These are phyloP conservation scores for Machimus atricapillus DNA, from an alignment of 2,888 invertebrate species.

Conservation along the genomic window DNA sequence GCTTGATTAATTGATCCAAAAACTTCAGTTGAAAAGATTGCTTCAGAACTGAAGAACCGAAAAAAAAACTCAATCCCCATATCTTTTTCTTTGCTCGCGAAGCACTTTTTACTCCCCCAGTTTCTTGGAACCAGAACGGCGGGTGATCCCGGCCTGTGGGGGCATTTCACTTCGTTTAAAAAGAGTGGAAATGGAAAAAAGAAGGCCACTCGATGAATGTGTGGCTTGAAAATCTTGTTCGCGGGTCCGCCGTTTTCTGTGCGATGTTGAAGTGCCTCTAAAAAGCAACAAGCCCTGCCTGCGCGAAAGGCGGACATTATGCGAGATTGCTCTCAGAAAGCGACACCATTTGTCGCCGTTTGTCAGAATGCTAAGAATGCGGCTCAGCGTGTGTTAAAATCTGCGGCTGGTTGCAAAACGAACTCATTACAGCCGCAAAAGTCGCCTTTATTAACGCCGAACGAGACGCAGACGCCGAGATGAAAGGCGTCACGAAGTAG, in stretches of 20 bases:
- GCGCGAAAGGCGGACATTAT: background rate
- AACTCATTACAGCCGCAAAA: background rate
- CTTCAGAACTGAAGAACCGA: background rate
- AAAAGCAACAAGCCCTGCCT: background rate
- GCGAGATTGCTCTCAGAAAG: slow-evolving; percentile 15
- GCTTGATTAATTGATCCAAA: background rate
- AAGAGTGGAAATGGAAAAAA: background rate
- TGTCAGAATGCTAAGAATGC: slow-evolving; percentile 19
- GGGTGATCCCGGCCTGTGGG: background rate
- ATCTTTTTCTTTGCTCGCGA: background rate
- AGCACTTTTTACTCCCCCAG: background rate
- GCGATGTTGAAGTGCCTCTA: background rate
- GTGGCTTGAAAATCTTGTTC: background rate
- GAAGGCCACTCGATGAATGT: background rate
- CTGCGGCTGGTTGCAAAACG: slow-evolving; percentile 13
- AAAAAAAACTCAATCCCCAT: background rate
- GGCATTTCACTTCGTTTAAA: background rate
- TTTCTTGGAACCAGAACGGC: background rate
- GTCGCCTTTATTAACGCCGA: background rate
- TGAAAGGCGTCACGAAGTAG: slow-evolving; percentile 37
- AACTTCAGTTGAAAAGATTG: background rate
- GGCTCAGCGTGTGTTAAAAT: background rate
- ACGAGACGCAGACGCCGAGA: slow-evolving; percentile 7
- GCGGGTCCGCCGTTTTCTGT: background rate
- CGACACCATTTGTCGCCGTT: slow-evolving; percentile 42